Conservation (phyloP, 1,140 invertebrate genomes). For the Drosophila miranda region DNA sequence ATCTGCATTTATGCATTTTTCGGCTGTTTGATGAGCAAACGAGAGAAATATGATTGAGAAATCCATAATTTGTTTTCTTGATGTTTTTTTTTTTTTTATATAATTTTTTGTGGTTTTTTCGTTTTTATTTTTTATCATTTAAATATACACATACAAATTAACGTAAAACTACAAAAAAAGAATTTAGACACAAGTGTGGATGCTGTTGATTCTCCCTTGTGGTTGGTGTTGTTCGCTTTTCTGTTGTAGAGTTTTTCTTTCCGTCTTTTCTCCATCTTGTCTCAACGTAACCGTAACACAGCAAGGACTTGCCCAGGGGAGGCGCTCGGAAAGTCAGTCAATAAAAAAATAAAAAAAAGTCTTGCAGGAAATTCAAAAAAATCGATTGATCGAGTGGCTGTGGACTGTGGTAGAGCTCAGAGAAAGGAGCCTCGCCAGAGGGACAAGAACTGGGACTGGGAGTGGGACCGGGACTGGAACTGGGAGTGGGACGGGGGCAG, state of each 20-base stretch:
- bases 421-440: background rate
- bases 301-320: constrained; percentile 64
- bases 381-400: constrained; percentile 43
- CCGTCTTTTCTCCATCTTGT: constrained; percentile 35
- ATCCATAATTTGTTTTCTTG: constrained; percentile 29
- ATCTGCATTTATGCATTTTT: constrained; percentile 10
- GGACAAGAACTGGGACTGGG: constrained; percentile 1
- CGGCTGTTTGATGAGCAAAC: constrained; percentile 8
- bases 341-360: constrained; percentile 62
- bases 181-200: constrained; percentile 56
- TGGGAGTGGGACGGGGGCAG: constrained; percentile 22
- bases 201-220: constrained; percentile 55
- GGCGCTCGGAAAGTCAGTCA: constrained; percentile 54
- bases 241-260: constrained; percentile 39
- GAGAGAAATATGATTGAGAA: constrained; percentile 17
- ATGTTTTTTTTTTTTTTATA: constrained; percentile 35
- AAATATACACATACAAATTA: constrained; percentile 80
- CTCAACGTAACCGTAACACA: constrained; percentile 73
- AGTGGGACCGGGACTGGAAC: background rate
- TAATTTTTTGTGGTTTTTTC: constrained; percentile 54
- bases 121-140: constrained; percentile 60
- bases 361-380: constrained; percentile 64
- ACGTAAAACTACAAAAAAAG: constrained; percentile 80
- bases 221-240: constrained; percentile 31
- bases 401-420: constrained; percentile 41